Conservation (phyloP, 2,888 invertebrate species). For the Cecidostiba fungosa region DNA sequence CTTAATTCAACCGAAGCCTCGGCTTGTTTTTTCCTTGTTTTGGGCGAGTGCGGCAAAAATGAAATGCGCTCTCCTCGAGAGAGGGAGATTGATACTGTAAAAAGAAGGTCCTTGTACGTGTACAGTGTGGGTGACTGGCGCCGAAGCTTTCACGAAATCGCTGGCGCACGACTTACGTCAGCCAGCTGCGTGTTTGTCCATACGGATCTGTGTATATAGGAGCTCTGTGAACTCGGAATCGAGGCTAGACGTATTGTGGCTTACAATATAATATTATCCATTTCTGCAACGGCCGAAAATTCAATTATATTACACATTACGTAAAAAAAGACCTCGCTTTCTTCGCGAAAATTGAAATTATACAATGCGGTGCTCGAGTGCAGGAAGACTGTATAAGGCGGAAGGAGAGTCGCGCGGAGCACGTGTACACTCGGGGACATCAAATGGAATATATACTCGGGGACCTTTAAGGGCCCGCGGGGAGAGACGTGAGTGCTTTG, state of each 20-base stretch:
- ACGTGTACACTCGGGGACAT: neutral
- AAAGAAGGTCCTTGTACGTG: conserved; percentile 7
- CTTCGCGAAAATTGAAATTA: neutral
- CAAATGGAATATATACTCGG: neutral
- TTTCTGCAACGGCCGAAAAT: too few relatives aligned
- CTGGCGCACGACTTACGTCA: conserved; percentile 29
- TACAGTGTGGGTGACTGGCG: conserved; percentile 1
- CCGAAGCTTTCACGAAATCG: conserved; percentile 50
- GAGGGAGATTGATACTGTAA: neutral
- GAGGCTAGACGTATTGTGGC: too few relatives aligned
- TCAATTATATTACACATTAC: too few relatives aligned
- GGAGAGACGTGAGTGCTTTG: conserved; percentile 6
- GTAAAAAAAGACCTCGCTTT: neutral
- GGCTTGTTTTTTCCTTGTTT: too few relatives aligned
- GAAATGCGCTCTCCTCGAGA: neutral
- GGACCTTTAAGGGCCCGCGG: conserved; percentile 1
- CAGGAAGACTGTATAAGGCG: neutral
- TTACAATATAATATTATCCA: too few relatives aligned
- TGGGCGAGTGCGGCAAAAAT: neutral
- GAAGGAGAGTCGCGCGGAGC: conserved; percentile 21
- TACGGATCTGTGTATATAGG: too few relatives aligned
- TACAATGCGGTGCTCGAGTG: neutral
- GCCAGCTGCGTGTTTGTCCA: neutral
- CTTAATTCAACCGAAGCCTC: neutral
- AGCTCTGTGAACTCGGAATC: too few relatives aligned